Base-by-base conservation (phyloP, 1,140 invertebrate genomes). In the Aricia agestis region DNA sequence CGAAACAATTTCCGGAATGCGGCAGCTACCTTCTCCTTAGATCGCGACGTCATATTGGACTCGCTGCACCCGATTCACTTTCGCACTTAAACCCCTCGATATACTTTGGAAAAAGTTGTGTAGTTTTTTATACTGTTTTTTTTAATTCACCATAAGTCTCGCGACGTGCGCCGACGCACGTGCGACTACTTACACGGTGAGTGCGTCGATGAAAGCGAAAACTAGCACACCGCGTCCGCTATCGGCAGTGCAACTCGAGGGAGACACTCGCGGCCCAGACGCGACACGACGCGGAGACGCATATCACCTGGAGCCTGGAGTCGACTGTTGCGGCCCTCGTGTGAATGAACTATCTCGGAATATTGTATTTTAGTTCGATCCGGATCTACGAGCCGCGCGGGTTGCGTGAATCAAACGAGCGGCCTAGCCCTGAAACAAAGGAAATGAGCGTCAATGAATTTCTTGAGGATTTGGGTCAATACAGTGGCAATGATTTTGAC, bases 1-100 rank as follows among this genome's bases (percentile, higher is more conserved):
- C 94, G 94, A 83, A 96, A 96, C 70, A 96, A 89, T 87, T 96
- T 96, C 74, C 95, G 92, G 83, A 97, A 95, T 32, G 95, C 95
- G 25, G 95, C 94, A 6, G 95, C 94, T 42, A 97, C 94, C 81
- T 92, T 92, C 78, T 94, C 93, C 84, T 95, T 96, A 5, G 95
- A 95, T 72, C 95, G 93, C 71, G 95, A 95, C 74, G 94, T 94
- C 95, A 96, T 96, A 66, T 82, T 86, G 71, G 36, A 36, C 36
- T 36, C 36, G 36, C 5, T 78, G 83, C 81, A 74, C 69, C 74
- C 66, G 79, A 82, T 79, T 82, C 78, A 82, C 79, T 69, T 68
- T 73, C 74, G 76, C 79, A 36, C 36, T 36, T 13, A 15, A 52
- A 52, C 45, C 32, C 32, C 32, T 52, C 45, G 1, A 13, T 52